A percentile compares a stretch with the other conserved stretches of the same genome.
These are phyloP conservation scores for Bursaphelenchus okinawaensis DNA, from an alignment of 2,888 invertebrate species.

Conservation along the genomic window DNA sequence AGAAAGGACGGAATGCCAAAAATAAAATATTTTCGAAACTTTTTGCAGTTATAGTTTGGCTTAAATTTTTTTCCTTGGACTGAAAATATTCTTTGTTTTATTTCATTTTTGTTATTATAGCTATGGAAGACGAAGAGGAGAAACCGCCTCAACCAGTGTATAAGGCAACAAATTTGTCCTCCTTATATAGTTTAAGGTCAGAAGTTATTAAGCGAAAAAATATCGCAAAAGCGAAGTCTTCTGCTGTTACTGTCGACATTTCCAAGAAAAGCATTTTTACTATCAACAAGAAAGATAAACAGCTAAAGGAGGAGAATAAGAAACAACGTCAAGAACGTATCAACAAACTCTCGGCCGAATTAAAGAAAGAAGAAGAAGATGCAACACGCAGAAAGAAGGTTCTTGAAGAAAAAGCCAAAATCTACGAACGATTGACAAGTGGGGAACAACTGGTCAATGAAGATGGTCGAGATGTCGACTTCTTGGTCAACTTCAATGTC, in stretches of 20 bases:
- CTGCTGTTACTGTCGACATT: neutral
- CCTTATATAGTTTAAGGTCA: neutral
- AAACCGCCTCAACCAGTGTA: neutral
- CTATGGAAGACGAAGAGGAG: neutral
- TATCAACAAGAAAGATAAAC: conserved; percentile 26
- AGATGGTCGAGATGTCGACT: conserved; percentile 40
- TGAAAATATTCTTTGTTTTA: too few species aligned
- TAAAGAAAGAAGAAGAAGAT: conserved; percentile 38
- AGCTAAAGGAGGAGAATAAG: conserved; percentile 8
- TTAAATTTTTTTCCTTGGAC: too few species aligned
- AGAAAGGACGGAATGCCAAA: too few species aligned
- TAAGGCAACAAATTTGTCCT: neutral
- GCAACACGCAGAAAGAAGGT: conserved; percentile 23
- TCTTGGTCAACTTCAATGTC: conserved; percentile 41
- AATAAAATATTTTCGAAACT: too few species aligned
- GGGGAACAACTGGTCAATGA: conserved; percentile 32
- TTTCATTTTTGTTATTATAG: too few species aligned
- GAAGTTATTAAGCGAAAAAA: neutral
- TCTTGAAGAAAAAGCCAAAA: conserved; percentile 36
- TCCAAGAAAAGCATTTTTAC: conserved; percentile 19
- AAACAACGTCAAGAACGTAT: conserved; percentile 24
- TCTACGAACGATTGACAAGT: conserved; percentile 39
- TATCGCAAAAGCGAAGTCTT: neutral
- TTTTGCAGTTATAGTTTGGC: too few species aligned
- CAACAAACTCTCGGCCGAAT: conserved; percentile 21